Evolutionary conservation across 1,140 invertebrate species (phyloP).

Genomic region (Brachionus rubens): DNA sequence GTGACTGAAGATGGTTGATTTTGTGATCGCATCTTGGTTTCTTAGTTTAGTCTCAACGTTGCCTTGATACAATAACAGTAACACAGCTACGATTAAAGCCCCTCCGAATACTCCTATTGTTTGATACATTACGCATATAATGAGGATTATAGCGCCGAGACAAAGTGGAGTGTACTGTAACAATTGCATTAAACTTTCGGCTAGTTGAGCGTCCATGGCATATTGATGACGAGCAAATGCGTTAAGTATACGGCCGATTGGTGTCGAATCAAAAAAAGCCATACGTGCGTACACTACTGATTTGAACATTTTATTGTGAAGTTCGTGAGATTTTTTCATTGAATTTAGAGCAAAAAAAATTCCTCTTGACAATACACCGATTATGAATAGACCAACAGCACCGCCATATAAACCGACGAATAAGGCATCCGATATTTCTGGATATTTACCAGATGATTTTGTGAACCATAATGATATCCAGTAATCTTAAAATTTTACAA

Average conservation of each 20-base stretch:
- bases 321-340: background rate
- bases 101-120: background rate
- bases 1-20: background rate
- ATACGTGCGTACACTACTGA: conserved; percentile 68
- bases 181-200: conserved; percentile 48
- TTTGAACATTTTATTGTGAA: background rate
- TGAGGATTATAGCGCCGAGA: background rate
- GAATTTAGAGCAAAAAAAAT: background rate
- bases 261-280: conserved; percentile 73
- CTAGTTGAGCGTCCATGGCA: conserved; percentile 61
- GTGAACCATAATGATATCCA: background rate
- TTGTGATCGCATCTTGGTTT: background rate
- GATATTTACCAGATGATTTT: background rate
- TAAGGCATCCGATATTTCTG: background rate
- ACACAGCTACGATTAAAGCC: background rate
- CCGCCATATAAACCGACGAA: background rate
- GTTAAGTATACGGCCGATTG: conserved; percentile 73
- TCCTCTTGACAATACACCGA: background rate
- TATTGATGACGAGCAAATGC: conserved; percentile 65
- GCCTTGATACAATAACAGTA: background rate
- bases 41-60: background rate
- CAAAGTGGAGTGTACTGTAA: background rate
- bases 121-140: background rate
- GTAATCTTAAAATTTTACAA: background rate
- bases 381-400: background rate